These are phyloP conservation scores for Branchipolynoe longqiensis DNA, from an alignment of 2,888 invertebrate genomes.

Conservation along the genomic window DNA sequence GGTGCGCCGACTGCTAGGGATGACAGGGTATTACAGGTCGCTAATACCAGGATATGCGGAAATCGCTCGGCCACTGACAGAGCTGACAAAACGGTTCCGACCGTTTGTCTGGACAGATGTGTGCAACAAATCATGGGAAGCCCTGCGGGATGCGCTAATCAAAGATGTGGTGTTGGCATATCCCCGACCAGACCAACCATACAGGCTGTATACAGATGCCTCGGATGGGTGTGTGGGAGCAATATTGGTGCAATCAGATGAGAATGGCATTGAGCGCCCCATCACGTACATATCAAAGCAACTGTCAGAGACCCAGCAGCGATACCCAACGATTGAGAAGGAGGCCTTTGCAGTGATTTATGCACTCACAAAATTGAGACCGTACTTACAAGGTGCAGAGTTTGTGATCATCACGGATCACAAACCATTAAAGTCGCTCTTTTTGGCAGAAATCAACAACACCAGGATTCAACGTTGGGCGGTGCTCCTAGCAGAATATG, in stretches of 20 bases:
- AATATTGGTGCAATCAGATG: not conserved
- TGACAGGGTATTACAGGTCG: not conserved
- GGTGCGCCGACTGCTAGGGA: slow-evolving; percentile 1
- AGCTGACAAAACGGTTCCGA: not conserved
- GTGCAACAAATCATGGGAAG: not conserved
- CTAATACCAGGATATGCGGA: not conserved
- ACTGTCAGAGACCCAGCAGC: not conserved
- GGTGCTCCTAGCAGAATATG: slow-evolving; percentile 20
- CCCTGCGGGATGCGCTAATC: not conserved
- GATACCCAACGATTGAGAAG: not conserved
- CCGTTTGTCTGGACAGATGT: not conserved
- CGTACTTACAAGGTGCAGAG: slow-evolving; percentile 11
- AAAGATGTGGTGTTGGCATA: not conserved
- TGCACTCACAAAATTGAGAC: not conserved
- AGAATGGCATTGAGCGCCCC: not conserved
- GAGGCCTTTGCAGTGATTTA: slow-evolving; percentile 42
- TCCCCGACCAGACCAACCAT: not conserved
- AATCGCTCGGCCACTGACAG: not conserved
- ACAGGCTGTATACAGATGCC: not conserved
- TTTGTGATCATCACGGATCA: slow-evolving; percentile 31
- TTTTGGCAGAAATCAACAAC: not conserved
- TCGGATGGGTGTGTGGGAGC: not conserved
- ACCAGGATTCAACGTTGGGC: slow-evolving; percentile 37
- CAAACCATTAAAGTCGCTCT: not conserved
- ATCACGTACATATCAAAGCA: slow-evolving; percentile 11